Evolutionary conservation across 1,140 invertebrate genomes (phyloP).

Genomic region (Cryptotermes secundus): DNA sequence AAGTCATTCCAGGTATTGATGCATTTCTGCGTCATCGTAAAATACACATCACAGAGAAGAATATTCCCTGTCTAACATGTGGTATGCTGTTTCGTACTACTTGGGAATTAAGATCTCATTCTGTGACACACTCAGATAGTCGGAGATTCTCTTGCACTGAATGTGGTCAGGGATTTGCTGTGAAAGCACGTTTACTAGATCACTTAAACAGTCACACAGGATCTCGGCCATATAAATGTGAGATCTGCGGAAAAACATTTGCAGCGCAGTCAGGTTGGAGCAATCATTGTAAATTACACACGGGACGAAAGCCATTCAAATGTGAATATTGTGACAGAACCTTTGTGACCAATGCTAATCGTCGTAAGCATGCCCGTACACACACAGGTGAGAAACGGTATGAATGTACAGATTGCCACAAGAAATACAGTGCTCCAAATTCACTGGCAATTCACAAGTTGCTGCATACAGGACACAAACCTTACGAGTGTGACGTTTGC

Average conservation of each 20-base stretch:
- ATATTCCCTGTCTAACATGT: neutral
- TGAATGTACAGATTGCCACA: neutral
- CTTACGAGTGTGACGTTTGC: neutral
- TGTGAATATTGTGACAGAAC: constrained; percentile 3
- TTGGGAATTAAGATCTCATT: neutral
- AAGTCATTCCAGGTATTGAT: constrained; percentile 10
- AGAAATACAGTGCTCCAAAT: constrained; percentile 10
- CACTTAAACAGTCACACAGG: constrained; percentile 15
- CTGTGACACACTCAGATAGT: constrained; percentile 7
- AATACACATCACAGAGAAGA: neutral
- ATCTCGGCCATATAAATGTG: constrained; percentile 4
- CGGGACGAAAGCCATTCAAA: neutral
- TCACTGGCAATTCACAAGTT: neutral
- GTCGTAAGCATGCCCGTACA: neutral
- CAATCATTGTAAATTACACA: constrained; percentile 6
- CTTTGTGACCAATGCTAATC: constrained; percentile 3
- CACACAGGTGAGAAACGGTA: neutral
- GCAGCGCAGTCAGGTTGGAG: neutral
- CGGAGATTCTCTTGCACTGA: neutral
- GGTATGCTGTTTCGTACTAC: constrained; percentile 5
- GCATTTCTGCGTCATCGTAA: neutral
- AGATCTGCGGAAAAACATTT: constrained; percentile 2
- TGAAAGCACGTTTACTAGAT: neutral
- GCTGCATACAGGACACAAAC: neutral
- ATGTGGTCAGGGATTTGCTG: constrained; percentile 7